Evolutionary conservation across 2,888 invertebrate species (phyloP), one percentile per base, ranked within the genome.

Genomic region (Ormyrus nitidulus): DNA sequence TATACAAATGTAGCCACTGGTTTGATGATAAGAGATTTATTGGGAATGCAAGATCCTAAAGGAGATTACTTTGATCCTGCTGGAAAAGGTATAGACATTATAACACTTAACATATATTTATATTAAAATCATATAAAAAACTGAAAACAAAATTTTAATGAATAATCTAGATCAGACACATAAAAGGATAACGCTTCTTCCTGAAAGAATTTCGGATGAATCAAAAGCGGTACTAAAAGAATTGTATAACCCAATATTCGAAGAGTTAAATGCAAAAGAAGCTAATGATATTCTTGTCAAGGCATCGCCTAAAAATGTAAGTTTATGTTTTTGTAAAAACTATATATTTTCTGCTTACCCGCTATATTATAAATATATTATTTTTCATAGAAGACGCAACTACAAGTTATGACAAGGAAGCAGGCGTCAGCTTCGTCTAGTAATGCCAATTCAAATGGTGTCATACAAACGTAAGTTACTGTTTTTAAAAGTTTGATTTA

Each of bases 231-330:
- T 93, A 75, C 91, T 97, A 66, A 94, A 94, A 88, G 89, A 91
- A 8, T 92, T 96, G 84, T 96, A 94, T 90, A 91, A 84, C 7
- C 86, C 89, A 0, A 86, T 86, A 61, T 82, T 87, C 64, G 94
- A 94, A 85, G 96, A 97, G 89, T 91, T 97, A 69, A 94, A 92
- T 81, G 91, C 93, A 49, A 93, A 93, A 83, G 96, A 96, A 91
- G 97, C 97, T 0, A 96, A 96, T 90, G 95, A 95, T 84, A 94
- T 97, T 83, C 91, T 97, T 82, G 93, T 96, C 5, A 93, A 94
- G 85, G 95, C 96, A 46, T 95, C 95, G 83, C 94, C 94, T 9
- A 93, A 92, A 88, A 93, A 94, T 84, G 91, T 91, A 80, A 84
- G 87, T 78, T 73, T 46, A 44, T 5, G 44, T 78, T 65, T 77